Evolutionary conservation across 2,797 vertebrate genomes (phyloP).

Genomic region (Mallotus villosus): DNA sequence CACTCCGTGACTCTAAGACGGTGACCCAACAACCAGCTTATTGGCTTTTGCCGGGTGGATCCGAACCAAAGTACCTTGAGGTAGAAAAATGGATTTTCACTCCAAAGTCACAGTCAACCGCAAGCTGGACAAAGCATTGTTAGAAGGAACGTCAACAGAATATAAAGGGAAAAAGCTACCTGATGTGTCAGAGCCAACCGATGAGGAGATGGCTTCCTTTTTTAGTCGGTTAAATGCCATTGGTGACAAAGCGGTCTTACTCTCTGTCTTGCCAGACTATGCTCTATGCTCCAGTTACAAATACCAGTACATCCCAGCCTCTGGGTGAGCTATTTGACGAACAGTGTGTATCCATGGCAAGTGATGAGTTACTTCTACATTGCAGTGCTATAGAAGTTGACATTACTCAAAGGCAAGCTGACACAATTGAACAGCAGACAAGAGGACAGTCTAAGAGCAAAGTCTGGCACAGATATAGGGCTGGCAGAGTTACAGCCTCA

Average conservation of each 20-base stretch:
- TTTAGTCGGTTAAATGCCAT: not conserved
- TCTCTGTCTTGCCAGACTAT: constrained; percentile 4
- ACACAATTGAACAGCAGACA: constrained; percentile 2
- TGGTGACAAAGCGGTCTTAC: not conserved
- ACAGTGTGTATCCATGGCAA: constrained; percentile 7
- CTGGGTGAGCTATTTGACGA: constrained; percentile 8
- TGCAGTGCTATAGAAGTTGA: not conserved
- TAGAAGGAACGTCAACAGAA: constrained; percentile 1
- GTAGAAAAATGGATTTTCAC: constrained; percentile 7
- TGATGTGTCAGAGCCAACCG: constrained; percentile 5
- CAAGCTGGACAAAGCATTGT: constrained; percentile 2
- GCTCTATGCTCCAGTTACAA: constrained; percentile 5
- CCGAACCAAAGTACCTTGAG: not conserved
- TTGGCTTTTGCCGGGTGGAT: not conserved
- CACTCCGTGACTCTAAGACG: not conserved
- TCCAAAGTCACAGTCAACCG: constrained; percentile 4
- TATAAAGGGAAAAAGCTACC: constrained; percentile 1
- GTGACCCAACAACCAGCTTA: constrained; percentile 4
- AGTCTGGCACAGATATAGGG: not conserved
- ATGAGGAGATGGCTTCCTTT: not conserved
- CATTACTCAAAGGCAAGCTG: constrained; percentile 9
- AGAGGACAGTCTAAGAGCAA: constrained; percentile 8
- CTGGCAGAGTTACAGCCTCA: constrained; percentile 10
- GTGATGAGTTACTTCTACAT: not conserved
- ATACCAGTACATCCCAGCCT: not conserved